These are phyloP conservation scores for Gallinago paraguaiae DNA, from an alignment of 2,113 vertebrate genomes.

Conservation along the genomic window DNA sequence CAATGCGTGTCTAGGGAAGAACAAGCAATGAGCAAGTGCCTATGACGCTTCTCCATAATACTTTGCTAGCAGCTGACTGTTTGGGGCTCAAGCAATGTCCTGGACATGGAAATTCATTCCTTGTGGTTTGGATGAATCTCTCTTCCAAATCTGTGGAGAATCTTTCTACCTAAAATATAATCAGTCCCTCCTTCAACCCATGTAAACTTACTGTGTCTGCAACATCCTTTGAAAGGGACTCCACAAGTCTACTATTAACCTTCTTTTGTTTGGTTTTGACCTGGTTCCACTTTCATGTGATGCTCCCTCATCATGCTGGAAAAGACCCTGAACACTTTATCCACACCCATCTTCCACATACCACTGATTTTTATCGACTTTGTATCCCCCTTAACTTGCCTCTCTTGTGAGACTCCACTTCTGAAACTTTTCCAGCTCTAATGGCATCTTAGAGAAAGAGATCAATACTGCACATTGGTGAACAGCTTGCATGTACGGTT, in stretches of 20 bases:
- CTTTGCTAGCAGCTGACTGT: background rate
- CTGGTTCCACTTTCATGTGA: background rate
- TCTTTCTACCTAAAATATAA: background rate
- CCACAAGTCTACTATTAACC: background rate
- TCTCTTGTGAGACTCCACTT: background rate
- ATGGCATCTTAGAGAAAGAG: background rate
- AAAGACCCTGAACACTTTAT: background rate
- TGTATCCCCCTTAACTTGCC: background rate
- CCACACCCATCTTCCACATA: background rate
- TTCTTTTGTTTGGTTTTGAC: background rate
- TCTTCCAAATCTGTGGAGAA: background rate
- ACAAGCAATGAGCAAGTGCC: background rate
- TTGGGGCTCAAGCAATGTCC: background rate
- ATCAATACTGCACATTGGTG: background rate
- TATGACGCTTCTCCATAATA: background rate
- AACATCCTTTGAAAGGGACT: background rate
- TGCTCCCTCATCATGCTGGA: background rate
- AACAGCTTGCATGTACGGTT: background rate
- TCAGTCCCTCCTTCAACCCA: background rate
- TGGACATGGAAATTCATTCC: background rate
- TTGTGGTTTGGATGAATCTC: background rate
- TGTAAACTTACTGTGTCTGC: accelerated
- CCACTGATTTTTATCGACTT: accelerated
- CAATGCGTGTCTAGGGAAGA: background rate
- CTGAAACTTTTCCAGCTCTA: background rate